phyloP scores from a whole-genome alignment of 2,113 vertebrate genomes.

The Mustela nigripes region DNA sequence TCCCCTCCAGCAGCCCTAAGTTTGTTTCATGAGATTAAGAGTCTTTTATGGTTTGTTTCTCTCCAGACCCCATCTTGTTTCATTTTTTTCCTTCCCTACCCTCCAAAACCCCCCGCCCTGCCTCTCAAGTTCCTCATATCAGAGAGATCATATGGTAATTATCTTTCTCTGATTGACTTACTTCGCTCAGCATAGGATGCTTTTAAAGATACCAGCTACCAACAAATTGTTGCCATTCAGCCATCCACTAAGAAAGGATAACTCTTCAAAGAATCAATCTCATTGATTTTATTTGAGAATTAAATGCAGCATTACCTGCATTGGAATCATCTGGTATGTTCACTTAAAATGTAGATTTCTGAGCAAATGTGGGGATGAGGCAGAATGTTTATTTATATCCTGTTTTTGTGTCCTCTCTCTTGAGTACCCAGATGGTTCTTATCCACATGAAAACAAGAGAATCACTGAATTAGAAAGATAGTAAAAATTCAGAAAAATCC shows the following conservation, averaged over 20 bases:
- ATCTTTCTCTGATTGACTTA: too few relatives aligned
- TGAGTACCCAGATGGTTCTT: not conserved
- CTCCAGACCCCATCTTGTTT: too few relatives aligned
- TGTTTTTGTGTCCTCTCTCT: not conserved
- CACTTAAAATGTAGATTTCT: not conserved
- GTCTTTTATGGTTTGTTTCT: too few relatives aligned
- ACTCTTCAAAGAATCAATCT: not conserved
- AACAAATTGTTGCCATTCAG: not conserved
- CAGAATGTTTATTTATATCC: not conserved
- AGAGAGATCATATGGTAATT: too few relatives aligned
- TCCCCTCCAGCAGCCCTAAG: too few relatives aligned
- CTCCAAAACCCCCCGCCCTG: too few relatives aligned
- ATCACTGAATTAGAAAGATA: slow-evolving; percentile 15
- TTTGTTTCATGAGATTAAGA: too few relatives aligned
- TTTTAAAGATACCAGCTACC: not conserved
- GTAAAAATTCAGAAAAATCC: slow-evolving; percentile 12
- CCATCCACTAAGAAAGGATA: not conserved
- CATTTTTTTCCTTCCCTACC: too few relatives aligned
- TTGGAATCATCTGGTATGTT: not conserved
- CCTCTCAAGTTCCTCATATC: too few relatives aligned
- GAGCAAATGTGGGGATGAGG: not conserved
- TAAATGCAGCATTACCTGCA: not conserved
- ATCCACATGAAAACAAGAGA: not conserved
- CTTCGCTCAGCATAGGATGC: not conserved
- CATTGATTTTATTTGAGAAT: not conserved